phyloP scores from a whole-genome alignment of 2,113 vertebrate genomes.

The Proterorhinus semilunaris region DNA sequence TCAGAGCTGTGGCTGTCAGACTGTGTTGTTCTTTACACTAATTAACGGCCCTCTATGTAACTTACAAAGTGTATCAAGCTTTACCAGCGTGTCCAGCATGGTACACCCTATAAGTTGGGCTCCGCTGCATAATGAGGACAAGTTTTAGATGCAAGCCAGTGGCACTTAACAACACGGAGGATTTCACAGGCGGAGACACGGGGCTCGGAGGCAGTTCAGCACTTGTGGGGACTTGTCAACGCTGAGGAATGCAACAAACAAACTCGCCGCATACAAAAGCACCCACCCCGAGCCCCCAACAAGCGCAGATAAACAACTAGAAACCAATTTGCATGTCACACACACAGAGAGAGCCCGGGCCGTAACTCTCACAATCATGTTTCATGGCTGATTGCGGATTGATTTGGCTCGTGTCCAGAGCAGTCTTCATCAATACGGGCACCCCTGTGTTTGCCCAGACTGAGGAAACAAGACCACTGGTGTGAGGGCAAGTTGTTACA shows the following conservation, averaged over 20 bases:
- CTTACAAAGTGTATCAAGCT: background rate
- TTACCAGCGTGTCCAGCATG: background rate
- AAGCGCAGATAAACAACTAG: constrained; percentile 8
- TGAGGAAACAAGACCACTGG: constrained; percentile 1
- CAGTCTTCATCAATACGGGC: constrained; percentile 18
- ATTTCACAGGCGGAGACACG: background rate
- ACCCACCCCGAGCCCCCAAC: constrained; percentile 26
- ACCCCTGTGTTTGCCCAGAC: background rate
- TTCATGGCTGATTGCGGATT: constrained; percentile 43
- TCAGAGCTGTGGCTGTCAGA: background rate
- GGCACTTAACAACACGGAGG: background rate
- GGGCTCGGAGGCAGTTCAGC: background rate
- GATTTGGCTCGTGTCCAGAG: constrained; percentile 28
- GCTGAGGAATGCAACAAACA: constrained; percentile 47
- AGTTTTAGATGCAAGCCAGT: background rate
- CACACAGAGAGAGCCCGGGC: background rate
- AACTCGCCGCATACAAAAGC: constrained; percentile 37
- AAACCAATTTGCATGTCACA: constrained; percentile 20
- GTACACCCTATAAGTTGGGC: background rate
- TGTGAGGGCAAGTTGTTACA: constrained; percentile 1
- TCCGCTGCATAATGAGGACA: background rate
- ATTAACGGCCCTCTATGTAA: constrained; percentile 1
- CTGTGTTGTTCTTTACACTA: background rate
- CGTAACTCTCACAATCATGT: constrained; percentile 2
- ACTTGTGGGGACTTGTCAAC: constrained; percentile 40